phyloP scores from a whole-genome alignment of 2,113 vertebrate species.

The Tretioscincus oriximinensis region DNA sequence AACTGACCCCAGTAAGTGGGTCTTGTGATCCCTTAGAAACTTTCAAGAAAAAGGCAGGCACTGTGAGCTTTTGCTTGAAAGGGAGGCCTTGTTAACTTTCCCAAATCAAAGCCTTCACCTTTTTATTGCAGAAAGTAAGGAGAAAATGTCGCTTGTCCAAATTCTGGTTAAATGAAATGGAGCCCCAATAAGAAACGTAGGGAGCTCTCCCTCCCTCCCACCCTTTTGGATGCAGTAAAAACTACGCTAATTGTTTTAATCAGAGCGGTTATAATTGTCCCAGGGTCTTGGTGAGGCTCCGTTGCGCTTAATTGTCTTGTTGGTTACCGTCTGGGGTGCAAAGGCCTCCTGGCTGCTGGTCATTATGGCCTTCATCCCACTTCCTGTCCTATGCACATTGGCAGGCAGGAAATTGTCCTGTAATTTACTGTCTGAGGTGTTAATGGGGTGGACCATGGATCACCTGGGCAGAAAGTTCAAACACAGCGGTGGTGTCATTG shows the following conservation, averaged over 20 bases:
- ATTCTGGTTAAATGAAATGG: too few relatives aligned
- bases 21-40: too few relatives aligned
- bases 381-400: not conserved
- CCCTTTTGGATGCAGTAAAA: conserved; percentile 40
- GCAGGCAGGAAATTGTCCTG: conserved; percentile 48
- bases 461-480: not conserved
- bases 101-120: conserved; percentile 19
- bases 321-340: not conserved
- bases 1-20: too few relatives aligned
- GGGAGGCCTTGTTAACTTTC: conserved; percentile 14
- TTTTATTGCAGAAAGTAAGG: not conserved
- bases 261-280: conserved; percentile 51
- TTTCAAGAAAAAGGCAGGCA: too few relatives aligned
- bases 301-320: conserved; percentile 54
- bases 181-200: not conserved
- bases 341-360: conserved; percentile 4
- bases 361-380: conserved; percentile 10
- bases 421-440: conserved; percentile 53
- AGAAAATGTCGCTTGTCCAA: conserved; percentile 3
- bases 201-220: not conserved
- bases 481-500: not conserved
- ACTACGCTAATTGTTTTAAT: conserved; percentile 38
- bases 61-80: not conserved
- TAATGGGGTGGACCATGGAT: conserved; percentile 52
- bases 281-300: conserved; percentile 14